Conservation (phyloP, 2,797 vertebrate species). For the Amphiprion clarkii region DNA sequence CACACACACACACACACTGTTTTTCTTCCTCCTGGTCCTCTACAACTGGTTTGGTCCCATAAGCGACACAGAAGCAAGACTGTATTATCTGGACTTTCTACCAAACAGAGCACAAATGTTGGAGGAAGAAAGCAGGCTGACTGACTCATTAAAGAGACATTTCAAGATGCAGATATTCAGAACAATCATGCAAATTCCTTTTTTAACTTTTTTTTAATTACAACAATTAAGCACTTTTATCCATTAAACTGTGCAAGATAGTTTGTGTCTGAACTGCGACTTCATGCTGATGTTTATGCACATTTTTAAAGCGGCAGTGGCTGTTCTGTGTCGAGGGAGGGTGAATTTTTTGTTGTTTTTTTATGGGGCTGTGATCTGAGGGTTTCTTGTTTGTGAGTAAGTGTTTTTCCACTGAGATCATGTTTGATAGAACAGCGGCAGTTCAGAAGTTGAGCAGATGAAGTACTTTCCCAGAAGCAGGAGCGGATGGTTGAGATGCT, state of each 20-base stretch:
- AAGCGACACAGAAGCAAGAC: conserved; percentile 12
- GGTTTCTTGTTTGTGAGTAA: neutral
- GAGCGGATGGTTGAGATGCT: conserved; percentile 5
- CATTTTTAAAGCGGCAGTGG: conserved; percentile 24
- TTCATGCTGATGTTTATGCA: conserved; percentile 29
- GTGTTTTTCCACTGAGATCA: neutral
- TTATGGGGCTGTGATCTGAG: conserved; percentile 1
- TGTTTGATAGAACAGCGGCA: conserved; percentile 4
- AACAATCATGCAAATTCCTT: conserved; percentile 36
- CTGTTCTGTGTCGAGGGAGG: neutral
- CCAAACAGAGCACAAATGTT: conserved; percentile 39
- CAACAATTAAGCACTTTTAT: conserved; percentile 56
- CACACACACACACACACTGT: conserved; percentile 4
- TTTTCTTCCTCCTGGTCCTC: conserved; percentile 4
- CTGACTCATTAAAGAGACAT: neutral
- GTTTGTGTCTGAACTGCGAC: conserved; percentile 26
- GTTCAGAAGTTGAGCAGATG: conserved; percentile 6
- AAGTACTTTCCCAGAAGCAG: conserved; percentile 28
- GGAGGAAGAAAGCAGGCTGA: conserved; percentile 2
- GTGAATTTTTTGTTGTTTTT: neutral
- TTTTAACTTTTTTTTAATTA: conserved; percentile 20
- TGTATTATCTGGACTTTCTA: conserved; percentile 52
- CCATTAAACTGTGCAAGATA: conserved; percentile 32
- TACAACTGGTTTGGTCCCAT: conserved; percentile 24
- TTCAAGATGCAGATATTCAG: conserved; percentile 20